phyloP scores from a whole-genome alignment of 2,797 vertebrate genomes.

The Myotis pilosus region DNA sequence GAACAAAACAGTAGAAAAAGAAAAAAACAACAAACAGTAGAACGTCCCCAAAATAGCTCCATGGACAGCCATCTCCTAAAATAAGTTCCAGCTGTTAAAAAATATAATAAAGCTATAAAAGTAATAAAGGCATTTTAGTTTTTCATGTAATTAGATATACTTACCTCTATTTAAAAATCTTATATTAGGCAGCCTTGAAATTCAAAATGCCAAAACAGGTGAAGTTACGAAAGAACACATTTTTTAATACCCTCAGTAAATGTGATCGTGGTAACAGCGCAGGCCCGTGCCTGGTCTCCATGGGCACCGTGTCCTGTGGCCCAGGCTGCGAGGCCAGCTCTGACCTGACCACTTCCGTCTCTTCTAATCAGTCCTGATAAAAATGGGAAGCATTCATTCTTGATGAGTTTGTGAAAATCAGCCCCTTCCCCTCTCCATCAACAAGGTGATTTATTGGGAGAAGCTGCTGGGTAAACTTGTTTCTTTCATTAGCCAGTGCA shows the following conservation, averaged over 20 bases:
- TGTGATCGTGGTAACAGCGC: neutral
- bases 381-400: neutral
- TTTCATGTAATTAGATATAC: neutral
- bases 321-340: neutral
- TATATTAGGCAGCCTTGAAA: slow-evolving; percentile 10
- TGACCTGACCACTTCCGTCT: neutral
- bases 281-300: neutral
- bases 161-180: neutral
- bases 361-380: neutral
- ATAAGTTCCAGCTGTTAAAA: neutral
- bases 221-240: neutral
- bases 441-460: neutral
- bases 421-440: neutral
- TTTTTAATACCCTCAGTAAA: neutral
- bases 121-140: neutral
- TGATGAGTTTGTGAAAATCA: neutral
- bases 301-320: neutral
- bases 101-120: neutral
- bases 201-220: neutral
- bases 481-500: neutral
- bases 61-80: neutral
- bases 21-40: neutral
- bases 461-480: neutral
- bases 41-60: neutral
- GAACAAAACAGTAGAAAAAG: neutral